Base-by-base conservation (phyloP, 1,140 invertebrate species). In the Drosophila mojavensis region DNA sequence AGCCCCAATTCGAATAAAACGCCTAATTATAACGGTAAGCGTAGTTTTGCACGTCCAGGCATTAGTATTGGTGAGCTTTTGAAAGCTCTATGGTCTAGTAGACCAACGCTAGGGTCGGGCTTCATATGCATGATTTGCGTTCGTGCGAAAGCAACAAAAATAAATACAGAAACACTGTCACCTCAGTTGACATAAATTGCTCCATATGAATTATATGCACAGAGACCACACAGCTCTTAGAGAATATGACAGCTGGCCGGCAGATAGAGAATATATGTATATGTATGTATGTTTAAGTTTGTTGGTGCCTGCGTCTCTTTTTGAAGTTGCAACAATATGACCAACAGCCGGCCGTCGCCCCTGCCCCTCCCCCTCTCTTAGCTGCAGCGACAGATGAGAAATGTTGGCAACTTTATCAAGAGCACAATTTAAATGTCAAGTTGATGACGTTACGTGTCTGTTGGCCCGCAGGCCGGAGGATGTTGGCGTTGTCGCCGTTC, bases 371-470 rank as follows among this genome's bases (percentile, higher is more conserved):
- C 33, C 0, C 55, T 39, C 4, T 30, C 4, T 30, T 5, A 3
- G 28, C 54, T 33, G 33, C 6, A 5, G 9, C 26, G 17, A 20
- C 26, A 43, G 60, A 81, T 76, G 62, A 66, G 61, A 79, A 81
- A 80, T 89, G 84, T 89, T 88, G 78, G 84, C 84, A 88, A 84
- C 84, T 88, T 88, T 88, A 88, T 88, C 84, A 88, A 71, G 70
- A 78, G 84, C 67, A 89, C 84, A 88, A 88, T 88, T 88, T 89
- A 88, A 88, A 88, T 89, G 84, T 88, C 84, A 89, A 69, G 77
- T 55, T 68, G 80, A 84, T 80, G 84, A 88, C 84, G 80, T 89
- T 71, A 72, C 79, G 79, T 86, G 82, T 86, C 76, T 86, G 79
- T 86, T 82, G 74, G 63, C 59, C 58, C 64, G 28, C 15, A 62